Percentiles rank a stretch among this genome's conserved stretches.
Evolutionary conservation across 2,888 invertebrate species (phyloP).

Genomic region (Polydrusus tereticollis): DNA sequence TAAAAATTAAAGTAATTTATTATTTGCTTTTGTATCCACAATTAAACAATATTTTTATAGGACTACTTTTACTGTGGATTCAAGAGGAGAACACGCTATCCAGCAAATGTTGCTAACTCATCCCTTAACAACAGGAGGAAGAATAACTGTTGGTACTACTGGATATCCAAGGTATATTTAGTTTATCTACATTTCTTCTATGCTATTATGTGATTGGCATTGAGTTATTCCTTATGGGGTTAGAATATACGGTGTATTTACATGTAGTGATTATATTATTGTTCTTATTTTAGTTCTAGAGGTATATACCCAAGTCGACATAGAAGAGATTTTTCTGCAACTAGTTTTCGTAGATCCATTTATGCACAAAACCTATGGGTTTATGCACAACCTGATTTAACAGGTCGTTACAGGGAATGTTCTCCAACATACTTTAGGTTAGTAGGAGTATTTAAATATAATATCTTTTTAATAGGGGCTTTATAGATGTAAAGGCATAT

Average conservation of each 20-base stretch:
- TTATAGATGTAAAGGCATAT: too few species aligned
- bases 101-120: slow-evolving; percentile 71
- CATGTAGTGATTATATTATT: too few species aligned
- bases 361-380: slow-evolving; percentile 86
- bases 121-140: slow-evolving; percentile 61
- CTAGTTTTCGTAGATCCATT: slow-evolving; percentile 75
- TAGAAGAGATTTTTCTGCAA: slow-evolving; percentile 57
- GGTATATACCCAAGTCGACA: slow-evolving; percentile 45
- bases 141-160: slow-evolving; percentile 55
- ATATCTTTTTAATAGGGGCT: background rate
- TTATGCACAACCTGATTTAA: slow-evolving; percentile 76
- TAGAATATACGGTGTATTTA: too few species aligned
- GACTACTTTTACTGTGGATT: slow-evolving; percentile 78
- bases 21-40: too few species aligned
- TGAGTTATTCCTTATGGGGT: too few species aligned
- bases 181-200: background rate
- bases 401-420: slow-evolving; percentile 80
- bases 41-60: slow-evolving; percentile 64
- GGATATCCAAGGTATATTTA: slow-evolving; percentile 53
- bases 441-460: slow-evolving; percentile 36
- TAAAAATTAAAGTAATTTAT: too few species aligned
- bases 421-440: slow-evolving; percentile 83
- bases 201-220: slow-evolving; percentile 2
- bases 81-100: slow-evolving; percentile 73
- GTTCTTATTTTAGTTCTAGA: slow-evolving; percentile 26